Evolutionary conservation across 2,888 invertebrate species (phyloP), one percentile per base, ranked within the genome.

Genomic region (Phragmatobia fuliginosa): DNA sequence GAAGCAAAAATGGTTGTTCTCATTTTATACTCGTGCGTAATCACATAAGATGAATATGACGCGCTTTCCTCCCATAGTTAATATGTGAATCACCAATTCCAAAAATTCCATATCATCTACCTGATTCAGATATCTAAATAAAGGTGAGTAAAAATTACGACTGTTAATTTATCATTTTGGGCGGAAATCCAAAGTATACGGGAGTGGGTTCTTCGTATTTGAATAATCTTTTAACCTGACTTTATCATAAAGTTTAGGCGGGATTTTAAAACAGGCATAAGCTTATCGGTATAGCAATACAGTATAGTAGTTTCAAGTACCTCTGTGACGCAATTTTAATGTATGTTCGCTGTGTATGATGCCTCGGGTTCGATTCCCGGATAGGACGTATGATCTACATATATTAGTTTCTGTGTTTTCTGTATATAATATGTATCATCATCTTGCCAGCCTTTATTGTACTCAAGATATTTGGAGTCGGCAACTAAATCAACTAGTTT

Each of bases 51-150:
- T 52, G 11, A 52, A 52, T 52, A n/a, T 25, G 25, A 38, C 2
- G 16, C 28, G 16, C 18, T 10, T 62, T 38, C 11, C 38, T 38
- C 25, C 8, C 2, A 32, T 7, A 7, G 10, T 0, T 18, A 21
- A 60, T 60, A 18, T 28, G 4, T 28, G 38, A 62, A 38, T 62
- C 62, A 62, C 28, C 18, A 1, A 28, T 41, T 28, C 38, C 28
- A 41, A 62, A 62, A 62, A 56, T 14, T 7, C 10, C 38, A 41
- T 38, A 62, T 18, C 28, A 38, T 25, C 25, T 25, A 14, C 36
- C 28, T 41, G 38, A 62, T 62, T 62, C 62, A 62, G 38, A 28
- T 21, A 38, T 21, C 18, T 28, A 62, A 62, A 62, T 41, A 62
- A 56, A 25, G 25, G 25, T 56, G 52, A 56, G 25, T 56, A 28